Conservation (phyloP, 2,797 vertebrate species). For the Strix occidentalis region DNA sequence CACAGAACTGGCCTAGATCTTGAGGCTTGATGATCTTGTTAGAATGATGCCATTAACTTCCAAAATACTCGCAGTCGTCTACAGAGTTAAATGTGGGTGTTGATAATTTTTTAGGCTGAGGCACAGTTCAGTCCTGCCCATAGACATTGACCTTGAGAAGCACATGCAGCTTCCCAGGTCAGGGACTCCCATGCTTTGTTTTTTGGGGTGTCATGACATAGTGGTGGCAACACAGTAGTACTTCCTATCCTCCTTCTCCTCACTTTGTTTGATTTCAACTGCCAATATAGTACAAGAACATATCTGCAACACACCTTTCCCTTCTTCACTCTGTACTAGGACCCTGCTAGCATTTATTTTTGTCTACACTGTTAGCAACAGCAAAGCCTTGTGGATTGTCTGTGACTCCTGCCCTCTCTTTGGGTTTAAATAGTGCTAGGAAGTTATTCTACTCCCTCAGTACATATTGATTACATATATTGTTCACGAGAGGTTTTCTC, state of each 20-base stretch:
- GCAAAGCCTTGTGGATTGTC: not conserved
- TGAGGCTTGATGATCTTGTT: not conserved
- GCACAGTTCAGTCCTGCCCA: not conserved
- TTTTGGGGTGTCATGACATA: not conserved
- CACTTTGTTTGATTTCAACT: not conserved
- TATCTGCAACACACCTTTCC: not conserved
- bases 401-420: not conserved
- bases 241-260: not conserved
- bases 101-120: not conserved
- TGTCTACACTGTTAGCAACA: not conserved
- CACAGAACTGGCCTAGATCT: not conserved
- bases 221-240: not conserved
- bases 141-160: not conserved
- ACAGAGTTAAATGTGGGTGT: not conserved
- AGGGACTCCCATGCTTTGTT: not conserved
- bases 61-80: not conserved
- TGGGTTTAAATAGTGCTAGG: not conserved
- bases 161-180: not conserved
- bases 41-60: not conserved
- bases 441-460: not conserved
- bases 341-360: not conserved
- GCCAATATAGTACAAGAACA: not conserved
- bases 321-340: not conserved
- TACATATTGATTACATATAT: not conserved
- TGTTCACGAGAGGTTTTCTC: not conserved